These are phyloP conservation scores for Chrysomela aeneicollis DNA, from an alignment of 2,888 invertebrate species.

Conservation along the genomic window DNA sequence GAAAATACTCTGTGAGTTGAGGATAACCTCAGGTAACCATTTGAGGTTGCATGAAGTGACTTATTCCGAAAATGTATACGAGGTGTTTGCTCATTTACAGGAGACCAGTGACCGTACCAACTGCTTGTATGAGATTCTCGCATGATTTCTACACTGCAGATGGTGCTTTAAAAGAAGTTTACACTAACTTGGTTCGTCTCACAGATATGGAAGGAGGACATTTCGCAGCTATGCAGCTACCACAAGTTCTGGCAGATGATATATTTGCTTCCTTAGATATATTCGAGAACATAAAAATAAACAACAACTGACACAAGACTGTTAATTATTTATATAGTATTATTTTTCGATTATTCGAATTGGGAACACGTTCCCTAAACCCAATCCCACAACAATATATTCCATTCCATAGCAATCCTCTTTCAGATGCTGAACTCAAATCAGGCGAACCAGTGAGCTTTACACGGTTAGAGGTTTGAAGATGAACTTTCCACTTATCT, in stretches of 20 bases:
- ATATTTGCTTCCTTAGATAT: conserved; percentile 44
- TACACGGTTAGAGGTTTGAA: neutral
- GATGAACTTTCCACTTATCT: conserved; percentile 36
- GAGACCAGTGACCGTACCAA: conserved; percentile 72
- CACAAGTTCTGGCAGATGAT: conserved; percentile 48
- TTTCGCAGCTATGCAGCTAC: conserved; percentile 51
- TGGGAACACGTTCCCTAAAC: too few relatives aligned
- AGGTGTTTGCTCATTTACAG: too few relatives aligned
- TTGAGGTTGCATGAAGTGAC: too few relatives aligned
- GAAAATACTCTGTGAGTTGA: too few relatives aligned
- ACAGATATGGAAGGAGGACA: conserved; percentile 47
- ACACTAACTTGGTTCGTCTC: conserved; percentile 69
- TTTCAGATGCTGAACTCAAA: neutral
- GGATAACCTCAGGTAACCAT: too few relatives aligned
- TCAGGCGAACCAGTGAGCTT: neutral
- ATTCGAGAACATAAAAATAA: neutral
- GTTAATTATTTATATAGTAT: too few relatives aligned
- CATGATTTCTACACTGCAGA: conserved; percentile 72
- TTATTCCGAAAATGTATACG: too few relatives aligned
- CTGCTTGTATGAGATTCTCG: conserved; percentile 77
- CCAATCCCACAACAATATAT: neutral
- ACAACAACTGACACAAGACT: neutral
- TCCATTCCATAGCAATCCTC: neutral
- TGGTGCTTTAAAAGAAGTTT: conserved; percentile 67
- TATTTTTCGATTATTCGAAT: too few relatives aligned